A percentile compares a stretch with the other conserved stretches of the same genome.
Evolutionary conservation across 2,888 invertebrate species (phyloP).

Genomic region (Volucella inflata): DNA sequence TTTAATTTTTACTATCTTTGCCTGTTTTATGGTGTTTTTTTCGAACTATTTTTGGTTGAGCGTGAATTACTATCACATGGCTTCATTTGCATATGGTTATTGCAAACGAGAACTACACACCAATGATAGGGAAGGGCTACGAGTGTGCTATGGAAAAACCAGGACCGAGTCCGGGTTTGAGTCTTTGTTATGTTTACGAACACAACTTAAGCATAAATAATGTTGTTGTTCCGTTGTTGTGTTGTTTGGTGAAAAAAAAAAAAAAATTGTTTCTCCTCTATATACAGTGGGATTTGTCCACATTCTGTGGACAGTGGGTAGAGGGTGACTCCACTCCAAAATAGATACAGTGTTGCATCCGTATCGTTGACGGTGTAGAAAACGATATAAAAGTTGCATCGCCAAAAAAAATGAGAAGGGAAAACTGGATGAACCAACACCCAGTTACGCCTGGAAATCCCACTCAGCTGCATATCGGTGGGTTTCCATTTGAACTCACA

Average conservation of each 20-base stretch:
- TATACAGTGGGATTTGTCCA: background rate
- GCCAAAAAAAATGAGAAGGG: constrained; percentile 8
- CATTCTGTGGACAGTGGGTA: background rate
- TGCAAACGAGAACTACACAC: constrained; percentile 26
- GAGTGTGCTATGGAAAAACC: background rate
- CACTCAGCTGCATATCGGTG: constrained; percentile 57
- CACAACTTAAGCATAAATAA: constrained; percentile 68
- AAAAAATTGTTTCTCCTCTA: constrained; percentile 21
- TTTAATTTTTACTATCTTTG: too few species aligned
- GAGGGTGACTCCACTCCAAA: background rate
- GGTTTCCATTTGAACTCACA: constrained; percentile 67
- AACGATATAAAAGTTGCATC: constrained; percentile 18
- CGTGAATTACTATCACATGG: constrained; percentile 48
- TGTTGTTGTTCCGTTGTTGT: constrained; percentile 45
- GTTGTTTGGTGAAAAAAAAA: constrained; percentile 21
- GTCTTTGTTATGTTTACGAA: constrained; percentile 44
- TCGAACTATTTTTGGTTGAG: constrained; percentile 9
- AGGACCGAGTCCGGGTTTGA: background rate
- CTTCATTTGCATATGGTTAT: constrained; percentile 65
- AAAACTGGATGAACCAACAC: background rate
- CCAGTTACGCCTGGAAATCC: constrained; percentile 45
- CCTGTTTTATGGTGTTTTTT: too few species aligned
- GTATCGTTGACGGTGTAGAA: background rate
- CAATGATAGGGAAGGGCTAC: constrained; percentile 4
- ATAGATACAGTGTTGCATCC: background rate